Evolutionary conservation across 2,888 invertebrate species (phyloP).

Genomic region (Hoplodrina blanda): DNA sequence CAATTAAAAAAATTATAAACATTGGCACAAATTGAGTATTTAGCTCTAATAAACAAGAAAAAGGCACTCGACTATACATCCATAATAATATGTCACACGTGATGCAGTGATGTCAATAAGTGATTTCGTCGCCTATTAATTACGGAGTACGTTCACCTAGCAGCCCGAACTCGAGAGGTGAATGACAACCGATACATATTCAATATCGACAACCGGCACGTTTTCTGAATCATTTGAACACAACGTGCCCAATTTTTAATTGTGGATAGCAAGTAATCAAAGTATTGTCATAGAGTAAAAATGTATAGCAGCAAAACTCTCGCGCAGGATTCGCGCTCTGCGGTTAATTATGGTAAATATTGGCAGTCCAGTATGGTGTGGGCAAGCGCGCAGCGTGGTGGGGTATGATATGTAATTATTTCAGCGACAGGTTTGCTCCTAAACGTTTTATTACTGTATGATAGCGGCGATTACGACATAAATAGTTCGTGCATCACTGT

Average conservation of each 20-base stretch:
- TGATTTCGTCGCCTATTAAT: background rate
- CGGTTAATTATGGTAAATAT: background rate
- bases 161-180: slow-evolving; percentile 12
- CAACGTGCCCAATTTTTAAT: slow-evolving; percentile 5
- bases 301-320: slow-evolving; percentile 7
- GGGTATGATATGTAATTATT: background rate
- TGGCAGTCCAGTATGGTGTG: too few species aligned
- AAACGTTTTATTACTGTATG: background rate
- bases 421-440: background rate
- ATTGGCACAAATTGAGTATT: slow-evolving; percentile 87
- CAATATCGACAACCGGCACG: slow-evolving; percentile 6
- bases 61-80: slow-evolving; percentile 70
- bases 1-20: slow-evolving; percentile 69
- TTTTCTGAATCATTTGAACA: background rate
- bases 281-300: slow-evolving; percentile 8
- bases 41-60: slow-evolving; percentile 69
- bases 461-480: background rate
- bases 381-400: background rate
- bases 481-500: slow-evolving; percentile 55
- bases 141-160: slow-evolving; percentile 2
- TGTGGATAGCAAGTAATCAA: background rate
- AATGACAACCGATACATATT: slow-evolving; percentile 12
- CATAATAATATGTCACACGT: slow-evolving; percentile 49
- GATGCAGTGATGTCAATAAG: slow-evolving; percentile 18
- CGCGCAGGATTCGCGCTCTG: background rate